Base-by-base conservation (phyloP, 2,888 invertebrate species). In the Melipona bicolor region DNA sequence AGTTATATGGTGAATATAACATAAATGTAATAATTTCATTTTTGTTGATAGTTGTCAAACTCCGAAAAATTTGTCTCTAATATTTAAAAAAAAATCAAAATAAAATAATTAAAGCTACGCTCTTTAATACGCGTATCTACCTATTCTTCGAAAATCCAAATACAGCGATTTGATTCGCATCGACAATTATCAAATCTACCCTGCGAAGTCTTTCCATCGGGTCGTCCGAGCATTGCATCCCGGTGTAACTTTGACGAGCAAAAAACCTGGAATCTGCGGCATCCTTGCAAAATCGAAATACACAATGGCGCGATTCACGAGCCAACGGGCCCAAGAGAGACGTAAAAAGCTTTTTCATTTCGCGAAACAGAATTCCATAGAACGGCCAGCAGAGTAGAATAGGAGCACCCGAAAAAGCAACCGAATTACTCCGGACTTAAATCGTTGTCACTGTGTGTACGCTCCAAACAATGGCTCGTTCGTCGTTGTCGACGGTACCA, bases 361-460 rank as follows among this genome's bases (percentile, higher is more conserved):
- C n/a, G 5, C 50, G 73, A 36, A 36, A 3, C 11, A 54, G 24
- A 65, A 43, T 61, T 59, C 13, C 43, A 27, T 2, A 3, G 27
- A 0, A 27, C 21, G 24, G 9, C 21, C 21, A 4, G 19, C 27
- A 21, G 21, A 52, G 19, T 11, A 2, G 64, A 36, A 27, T 32
- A 4, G 24, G 24, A 64, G n/a, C 32, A 36, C 52, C 36, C 36
- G 52, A 43, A 52, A 71, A 62, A 62, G 36, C 52, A 71, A 77
- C 5, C 61, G 61, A 77, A 77, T 77, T 70, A 64, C 62, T 6
- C 2, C 4, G 36, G 9, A 27, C 52, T 62, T 62, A 52, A 52
- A 27, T 54, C 50, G 52, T 21, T 3, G 24, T 9, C 21, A 13
- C 24, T 15, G 17, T 24, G n/a, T 27, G 70, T 19, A 61, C 3